phyloP scores from a whole-genome alignment of 1,140 invertebrate species.

The Carcinoscorpius rotundicauda region DNA sequence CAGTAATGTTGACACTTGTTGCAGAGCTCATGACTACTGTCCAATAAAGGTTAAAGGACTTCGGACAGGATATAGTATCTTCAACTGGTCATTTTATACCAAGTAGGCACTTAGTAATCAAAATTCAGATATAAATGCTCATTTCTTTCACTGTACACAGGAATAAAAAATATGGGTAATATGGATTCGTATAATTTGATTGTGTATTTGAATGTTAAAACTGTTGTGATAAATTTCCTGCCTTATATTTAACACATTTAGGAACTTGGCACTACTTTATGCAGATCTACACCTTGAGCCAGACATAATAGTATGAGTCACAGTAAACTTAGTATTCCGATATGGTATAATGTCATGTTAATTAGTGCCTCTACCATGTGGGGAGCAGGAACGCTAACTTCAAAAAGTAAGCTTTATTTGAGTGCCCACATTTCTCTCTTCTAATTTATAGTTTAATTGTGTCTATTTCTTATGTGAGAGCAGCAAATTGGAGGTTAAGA shows the following conservation, averaged over 20 bases:
- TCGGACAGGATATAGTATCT: constrained; percentile 60
- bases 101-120: constrained; percentile 44
- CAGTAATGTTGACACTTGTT: constrained; percentile 52
- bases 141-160: background rate
- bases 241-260: background rate
- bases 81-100: constrained; percentile 70
- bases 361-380: too few species aligned
- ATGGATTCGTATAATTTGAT: background rate
- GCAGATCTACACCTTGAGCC: too few species aligned
- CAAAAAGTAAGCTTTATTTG: too few species aligned
- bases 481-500: too few species aligned
- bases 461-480: too few species aligned
- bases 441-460: too few species aligned
- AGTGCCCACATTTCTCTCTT: too few species aligned
- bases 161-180: background rate
- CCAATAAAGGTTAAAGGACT: constrained; percentile 47
- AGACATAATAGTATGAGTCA: too few species aligned
- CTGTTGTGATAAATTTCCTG: background rate
- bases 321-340: too few species aligned
- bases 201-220: background rate
- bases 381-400: too few species aligned
- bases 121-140: background rate
- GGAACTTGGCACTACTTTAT: too few species aligned
- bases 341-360: too few species aligned
- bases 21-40: constrained; percentile 62